Conservation (phyloP, 2,113 vertebrate species). For the Lepus europaeus region DNA sequence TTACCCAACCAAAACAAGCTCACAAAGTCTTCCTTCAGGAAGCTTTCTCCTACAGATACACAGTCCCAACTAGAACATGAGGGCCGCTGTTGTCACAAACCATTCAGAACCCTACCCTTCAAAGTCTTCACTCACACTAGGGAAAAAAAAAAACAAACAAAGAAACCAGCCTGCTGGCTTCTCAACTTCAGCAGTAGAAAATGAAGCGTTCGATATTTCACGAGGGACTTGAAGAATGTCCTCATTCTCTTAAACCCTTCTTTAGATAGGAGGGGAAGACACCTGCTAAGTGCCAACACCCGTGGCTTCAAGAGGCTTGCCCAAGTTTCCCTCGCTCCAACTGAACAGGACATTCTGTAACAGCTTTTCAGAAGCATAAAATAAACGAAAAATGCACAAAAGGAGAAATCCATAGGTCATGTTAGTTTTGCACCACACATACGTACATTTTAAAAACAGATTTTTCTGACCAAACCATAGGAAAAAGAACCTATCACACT, state of each 20-base stretch:
- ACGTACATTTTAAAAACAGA: neutral
- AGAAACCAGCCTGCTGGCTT: neutral
- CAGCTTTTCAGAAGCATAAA: slow-evolving; percentile 11
- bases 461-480: neutral
- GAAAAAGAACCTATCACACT: slow-evolving; percentile 62
- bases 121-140: neutral
- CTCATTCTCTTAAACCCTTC: slow-evolving; percentile 42
- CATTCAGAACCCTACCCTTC: neutral
- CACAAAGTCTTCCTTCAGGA: neutral
- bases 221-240: neutral
- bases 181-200: slow-evolving; percentile 25
- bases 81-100: neutral
- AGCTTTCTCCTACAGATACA: slow-evolving; percentile 3
- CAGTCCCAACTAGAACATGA: neutral
- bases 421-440: neutral
- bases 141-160: neutral
- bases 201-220: neutral
- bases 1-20: slow-evolving; percentile 34
- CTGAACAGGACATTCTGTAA: neutral
- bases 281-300: neutral
- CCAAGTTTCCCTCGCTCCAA: slow-evolving; percentile 7
- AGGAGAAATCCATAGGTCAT: neutral
- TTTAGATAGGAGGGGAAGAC: neutral
- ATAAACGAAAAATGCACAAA: slow-evolving; percentile 7
- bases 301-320: neutral